A percentile compares a stretch with the other conserved stretches of the same genome.
phyloP scores from a whole-genome alignment of 2,888 invertebrate genomes.

The Piscicola geometra region DNA sequence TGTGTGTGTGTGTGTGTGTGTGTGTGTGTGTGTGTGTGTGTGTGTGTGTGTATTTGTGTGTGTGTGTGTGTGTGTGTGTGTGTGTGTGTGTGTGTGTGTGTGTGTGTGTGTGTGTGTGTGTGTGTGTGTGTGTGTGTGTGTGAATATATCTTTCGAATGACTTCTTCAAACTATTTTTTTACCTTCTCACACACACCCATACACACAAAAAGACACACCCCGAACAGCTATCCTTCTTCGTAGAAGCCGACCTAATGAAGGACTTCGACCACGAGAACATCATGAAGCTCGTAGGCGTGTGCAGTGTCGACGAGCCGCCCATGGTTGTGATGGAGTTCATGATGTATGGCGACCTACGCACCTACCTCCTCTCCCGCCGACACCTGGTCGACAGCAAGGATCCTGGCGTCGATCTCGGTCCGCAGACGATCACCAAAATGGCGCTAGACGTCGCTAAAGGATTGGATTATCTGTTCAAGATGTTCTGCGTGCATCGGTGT shows the following conservation, averaged over 20 bases:
- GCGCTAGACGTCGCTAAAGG: slow-evolving; percentile 80
- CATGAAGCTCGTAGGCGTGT: slow-evolving; percentile 76
- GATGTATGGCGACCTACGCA: slow-evolving; percentile 84
- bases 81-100: slow-evolving; percentile 10
- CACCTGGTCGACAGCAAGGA: slow-evolving; percentile 65
- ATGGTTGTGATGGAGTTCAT: slow-evolving; percentile 90
- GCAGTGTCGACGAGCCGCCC: slow-evolving; percentile 78
- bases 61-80: slow-evolving; percentile 19
- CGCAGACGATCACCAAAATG: slow-evolving; percentile 75
- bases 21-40: slow-evolving; percentile 15
- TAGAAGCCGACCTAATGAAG: slow-evolving; percentile 90
- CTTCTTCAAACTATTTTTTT: too few relatives aligned
- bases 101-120: slow-evolving; percentile 22
- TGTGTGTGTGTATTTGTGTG: slow-evolving; percentile 18
- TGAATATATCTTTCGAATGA: too few relatives aligned
- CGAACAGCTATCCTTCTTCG: slow-evolving; percentile 71
- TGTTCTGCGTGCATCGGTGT: slow-evolving; percentile 76
- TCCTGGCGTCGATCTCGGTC: slow-evolving; percentile 76
- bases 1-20: slow-evolving; percentile 15
- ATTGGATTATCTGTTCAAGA: slow-evolving; percentile 74
- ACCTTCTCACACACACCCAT: neutral
- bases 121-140: slow-evolving; percentile 21
- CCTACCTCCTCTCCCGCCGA: slow-evolving; percentile 76
- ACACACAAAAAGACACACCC: neutral
- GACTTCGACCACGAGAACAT: slow-evolving; percentile 84